Evolutionary conservation across 2,888 invertebrate species (phyloP), one percentile per base, ranked within the genome.

Genomic region (Drosophila dives): DNA sequence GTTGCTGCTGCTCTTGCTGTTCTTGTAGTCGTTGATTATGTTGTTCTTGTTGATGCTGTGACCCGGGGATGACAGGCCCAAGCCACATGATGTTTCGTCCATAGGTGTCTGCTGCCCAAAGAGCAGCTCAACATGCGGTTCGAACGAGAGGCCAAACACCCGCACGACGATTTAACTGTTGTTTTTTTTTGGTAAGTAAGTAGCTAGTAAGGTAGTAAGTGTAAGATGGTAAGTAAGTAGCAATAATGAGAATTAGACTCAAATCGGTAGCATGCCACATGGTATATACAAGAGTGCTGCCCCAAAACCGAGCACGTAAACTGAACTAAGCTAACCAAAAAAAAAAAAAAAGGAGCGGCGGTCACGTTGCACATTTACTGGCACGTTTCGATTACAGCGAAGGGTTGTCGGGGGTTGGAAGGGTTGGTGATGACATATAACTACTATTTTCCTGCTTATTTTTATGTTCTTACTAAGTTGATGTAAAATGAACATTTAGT

Each of bases 351-450:
- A 79, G 88, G 81, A 85, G 74, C 81, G 70, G 58, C 71, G 72
- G 81, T 83, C 88, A 85, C 84, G 84, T 87, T 87, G 78, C 64
- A 62, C 76, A 73, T 64, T 80, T 73, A 59, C 82, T 68, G 53
- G 80, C 83, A 85, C 87, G 85, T 85, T 83, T 83, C 48, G 62
- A 56, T 83, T 74, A 70, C 81, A 68, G 72, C 56, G 12, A 64
- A 49, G 67, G 66, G 61, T 45, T 36, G 34, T 49, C 4, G 26
- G 54, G 54, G 12, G 26, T 48, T 26, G 29, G n/a, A n/a, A n/a
- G n/a, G n/a, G n/a, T n/a, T 69, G 80, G 85, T 83, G 81, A 85
- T 85, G 83, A 87, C 84, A 83, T 85, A 87, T 64, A 81, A 85
- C 64, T 81, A 75, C 71, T 54, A 56, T 61, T 33, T 34, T 50